Evolutionary conservation across 2,797 vertebrate species (phyloP).

Genomic region (Peromyscus melanophrys): DNA sequence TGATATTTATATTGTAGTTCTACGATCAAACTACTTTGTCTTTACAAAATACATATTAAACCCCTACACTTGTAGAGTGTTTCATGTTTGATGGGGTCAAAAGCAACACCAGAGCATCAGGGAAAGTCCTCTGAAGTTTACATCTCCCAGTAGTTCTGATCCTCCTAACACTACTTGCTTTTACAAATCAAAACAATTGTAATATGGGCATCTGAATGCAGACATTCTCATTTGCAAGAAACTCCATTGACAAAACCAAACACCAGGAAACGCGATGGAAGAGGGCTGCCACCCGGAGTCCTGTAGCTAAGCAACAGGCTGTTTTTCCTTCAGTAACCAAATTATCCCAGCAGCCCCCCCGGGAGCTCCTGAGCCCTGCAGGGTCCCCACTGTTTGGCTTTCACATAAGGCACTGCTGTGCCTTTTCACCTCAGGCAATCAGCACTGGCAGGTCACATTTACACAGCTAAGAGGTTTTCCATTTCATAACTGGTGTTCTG

Average conservation of each 20-base stretch:
- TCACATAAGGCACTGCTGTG: conserved; percentile 21
- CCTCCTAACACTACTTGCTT: conserved; percentile 79
- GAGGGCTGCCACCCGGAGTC: conserved; percentile 84
- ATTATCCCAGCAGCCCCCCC: conserved; percentile 54
- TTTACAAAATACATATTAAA: conserved; percentile 39
- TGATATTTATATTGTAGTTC: conserved; percentile 2
- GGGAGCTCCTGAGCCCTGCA: background rate
- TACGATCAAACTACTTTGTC: background rate
- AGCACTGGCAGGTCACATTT: conserved; percentile 20
- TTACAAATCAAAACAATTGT: conserved; percentile 86
- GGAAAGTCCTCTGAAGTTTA: conserved; percentile 39
- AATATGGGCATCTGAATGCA: conserved; percentile 85
- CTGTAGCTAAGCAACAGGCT: conserved; percentile 80
- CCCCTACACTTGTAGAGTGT: background rate
- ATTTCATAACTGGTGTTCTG: conserved; percentile 26
- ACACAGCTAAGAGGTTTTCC: background rate
- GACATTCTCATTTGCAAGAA: conserved; percentile 87
- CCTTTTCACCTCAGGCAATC: conserved; percentile 16
- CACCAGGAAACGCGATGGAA: conserved; percentile 78
- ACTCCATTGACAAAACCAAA: conserved; percentile 87
- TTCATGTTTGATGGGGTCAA: conserved; percentile 35
- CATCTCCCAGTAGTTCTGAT: conserved; percentile 42
- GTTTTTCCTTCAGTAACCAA: conserved; percentile 71
- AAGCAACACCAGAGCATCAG: background rate
- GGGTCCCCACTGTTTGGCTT: conserved; percentile 57